Evolutionary conservation across 2,113 vertebrate genomes (phyloP).

Genomic region (Donacobius atricapilla): DNA sequence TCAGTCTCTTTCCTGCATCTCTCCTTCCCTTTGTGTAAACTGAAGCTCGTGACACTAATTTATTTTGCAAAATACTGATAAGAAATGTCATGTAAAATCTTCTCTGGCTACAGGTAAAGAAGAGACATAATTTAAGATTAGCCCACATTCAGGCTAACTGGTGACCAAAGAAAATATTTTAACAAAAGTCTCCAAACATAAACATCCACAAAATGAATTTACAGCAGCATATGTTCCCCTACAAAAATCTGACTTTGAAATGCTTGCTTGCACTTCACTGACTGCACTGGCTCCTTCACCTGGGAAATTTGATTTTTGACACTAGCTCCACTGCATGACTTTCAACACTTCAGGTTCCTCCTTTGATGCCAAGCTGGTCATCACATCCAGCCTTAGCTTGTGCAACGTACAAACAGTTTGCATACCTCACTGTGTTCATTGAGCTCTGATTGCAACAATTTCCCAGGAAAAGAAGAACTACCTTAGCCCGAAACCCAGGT

Average conservation of each 20-base stretch:
- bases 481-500: neutral
- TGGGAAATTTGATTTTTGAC: neutral
- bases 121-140: neutral
- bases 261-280: neutral
- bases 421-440: neutral
- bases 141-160: neutral
- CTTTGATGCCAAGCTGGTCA: neutral
- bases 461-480: neutral
- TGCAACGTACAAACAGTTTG: fast-evolving
- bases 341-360: neutral
- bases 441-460: neutral
- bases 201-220: neutral
- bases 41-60: neutral
- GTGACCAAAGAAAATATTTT: neutral
- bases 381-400: neutral
- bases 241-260: neutral
- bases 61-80: neutral
- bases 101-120: neutral
- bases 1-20: neutral
- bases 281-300: neutral
- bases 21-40: neutral
- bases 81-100: neutral
- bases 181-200: neutral
- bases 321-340: fast-evolving
- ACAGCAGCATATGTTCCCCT: neutral